Conservation (phyloP, 1,140 invertebrate species). For the Acyrthosiphon pisum region DNA sequence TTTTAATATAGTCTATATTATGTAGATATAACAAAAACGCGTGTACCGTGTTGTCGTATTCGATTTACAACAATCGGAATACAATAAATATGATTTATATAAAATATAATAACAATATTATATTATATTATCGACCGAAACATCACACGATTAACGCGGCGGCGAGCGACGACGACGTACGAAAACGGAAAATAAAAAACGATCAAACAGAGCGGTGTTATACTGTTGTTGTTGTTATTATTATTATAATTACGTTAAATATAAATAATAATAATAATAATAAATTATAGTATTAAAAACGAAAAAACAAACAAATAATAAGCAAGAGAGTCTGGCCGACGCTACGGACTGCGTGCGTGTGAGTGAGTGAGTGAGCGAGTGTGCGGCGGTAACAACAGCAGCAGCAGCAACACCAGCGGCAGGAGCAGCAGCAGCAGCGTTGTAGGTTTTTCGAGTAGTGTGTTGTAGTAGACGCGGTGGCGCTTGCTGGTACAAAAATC, state of each 20-base stretch:
- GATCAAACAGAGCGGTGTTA: background rate
- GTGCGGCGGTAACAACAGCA: background rate
- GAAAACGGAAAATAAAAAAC: background rate
- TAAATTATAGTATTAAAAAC: background rate
- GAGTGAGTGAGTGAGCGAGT: constrained; percentile 10
- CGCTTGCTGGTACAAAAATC: constrained; percentile 64
- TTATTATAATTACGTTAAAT: background rate
- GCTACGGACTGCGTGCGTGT: constrained; percentile 16
- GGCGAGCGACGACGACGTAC: background rate
- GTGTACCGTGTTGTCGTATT: background rate
- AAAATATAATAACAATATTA: background rate
- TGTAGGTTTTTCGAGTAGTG: constrained; percentile 42
- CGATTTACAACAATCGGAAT: background rate
- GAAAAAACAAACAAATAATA: background rate
- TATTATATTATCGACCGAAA: background rate
- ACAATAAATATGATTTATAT: background rate
- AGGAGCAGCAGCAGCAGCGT: background rate
- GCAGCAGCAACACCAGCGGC: background rate
- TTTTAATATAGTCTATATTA: background rate
- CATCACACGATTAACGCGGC: background rate
- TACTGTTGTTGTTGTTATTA: background rate
- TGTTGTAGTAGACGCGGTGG: constrained; percentile 60
- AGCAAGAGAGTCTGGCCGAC: background rate
- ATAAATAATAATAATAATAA: background rate
- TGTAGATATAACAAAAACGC: background rate